Conservation (phyloP, 2,888 invertebrate species). For the Hypomecis atomaria region DNA sequence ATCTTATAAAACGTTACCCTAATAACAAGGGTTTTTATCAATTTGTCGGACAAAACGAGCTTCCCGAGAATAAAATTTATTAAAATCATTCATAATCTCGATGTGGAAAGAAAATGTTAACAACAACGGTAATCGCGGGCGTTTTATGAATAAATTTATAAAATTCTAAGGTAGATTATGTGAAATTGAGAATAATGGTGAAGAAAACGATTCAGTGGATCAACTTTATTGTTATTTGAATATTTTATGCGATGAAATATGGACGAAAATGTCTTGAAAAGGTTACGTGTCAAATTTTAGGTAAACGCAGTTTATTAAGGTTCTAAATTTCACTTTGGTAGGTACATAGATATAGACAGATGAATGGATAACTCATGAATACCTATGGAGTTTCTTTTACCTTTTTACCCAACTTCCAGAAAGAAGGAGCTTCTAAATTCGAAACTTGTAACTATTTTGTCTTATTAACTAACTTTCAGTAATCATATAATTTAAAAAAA, state of each 20-base stretch:
- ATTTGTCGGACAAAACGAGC: conserved; percentile 21
- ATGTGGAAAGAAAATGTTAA: conserved; percentile 9
- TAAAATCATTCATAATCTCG: conserved; percentile 21
- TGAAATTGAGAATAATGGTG: conserved; percentile 17
- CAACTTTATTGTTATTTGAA: conserved; percentile 1
- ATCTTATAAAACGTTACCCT: not conserved
- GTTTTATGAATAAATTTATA: conserved; percentile 13
- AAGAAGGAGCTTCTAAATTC: no score
- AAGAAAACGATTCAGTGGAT: not conserved
- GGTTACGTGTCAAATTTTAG: not conserved
- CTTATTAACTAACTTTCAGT: no score
- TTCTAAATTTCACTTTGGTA: no score
- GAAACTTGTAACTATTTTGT: no score
- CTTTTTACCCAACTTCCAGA: no score
- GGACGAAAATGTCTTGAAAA: not conserved
- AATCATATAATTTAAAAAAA: no score
- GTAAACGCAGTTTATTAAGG: not conserved
- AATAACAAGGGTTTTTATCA: conserved; percentile 26
- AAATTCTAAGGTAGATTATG: conserved; percentile 8
- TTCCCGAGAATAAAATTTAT: conserved; percentile 22
- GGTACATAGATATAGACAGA: no score
- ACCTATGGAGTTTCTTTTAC: no score
- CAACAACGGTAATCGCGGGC: conserved; percentile 13
- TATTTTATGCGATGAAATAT: not conserved
- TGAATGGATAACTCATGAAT: no score